Base-by-base conservation (phyloP, 2,797 vertebrate species). In the Rallus crepitans region DNA sequence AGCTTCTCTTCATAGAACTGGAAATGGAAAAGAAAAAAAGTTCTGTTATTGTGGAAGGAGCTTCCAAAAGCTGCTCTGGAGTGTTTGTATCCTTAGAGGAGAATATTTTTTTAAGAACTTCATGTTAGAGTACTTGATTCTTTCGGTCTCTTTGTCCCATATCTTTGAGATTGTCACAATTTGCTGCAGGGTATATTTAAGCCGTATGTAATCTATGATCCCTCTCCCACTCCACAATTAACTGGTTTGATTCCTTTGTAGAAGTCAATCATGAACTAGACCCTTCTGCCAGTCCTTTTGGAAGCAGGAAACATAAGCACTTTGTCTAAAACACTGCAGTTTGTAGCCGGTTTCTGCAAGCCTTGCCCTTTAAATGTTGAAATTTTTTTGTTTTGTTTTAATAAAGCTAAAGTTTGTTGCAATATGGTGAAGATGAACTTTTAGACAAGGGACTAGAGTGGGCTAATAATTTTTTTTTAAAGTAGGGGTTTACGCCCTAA, bases 271-370 rank as follows among this genome's bases (percentile, higher is more conserved):
- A 42, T 45, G 42, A 56, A 31, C 16, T 31, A n/a, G 48, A 11
- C 10, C 78, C 13, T 77, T 61, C 77, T 68, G 25, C 18, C 50
- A 81, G 23, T 19, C 21, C 12, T 85, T 87, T 89, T 35, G 16
- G 21, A 69, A 93, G 9, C 0, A 0, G 15, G 5, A 19, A 68
- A 24, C 5, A 4, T 37, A 68, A 16, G 30, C 56, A 18, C 30
- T 89, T 83, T 90, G 31, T 39, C 5, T 25, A 23, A 27, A 7
- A 59, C 25, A 15, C 14, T 45, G 42, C 21, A 14, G 5, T 59
- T 91, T 47, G 5, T 52, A 48, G 37, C 7, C 19, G 48, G 11
- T 57, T 59, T 66, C 57, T 91, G 14, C 52, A 82, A 57, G 4
- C 24, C 7, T 42, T 65, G 25, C 53, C 31, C 12, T 47, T 72